phyloP scores from a whole-genome alignment of 2,113 vertebrate genomes.

The Crotophaga sulcirostris region DNA sequence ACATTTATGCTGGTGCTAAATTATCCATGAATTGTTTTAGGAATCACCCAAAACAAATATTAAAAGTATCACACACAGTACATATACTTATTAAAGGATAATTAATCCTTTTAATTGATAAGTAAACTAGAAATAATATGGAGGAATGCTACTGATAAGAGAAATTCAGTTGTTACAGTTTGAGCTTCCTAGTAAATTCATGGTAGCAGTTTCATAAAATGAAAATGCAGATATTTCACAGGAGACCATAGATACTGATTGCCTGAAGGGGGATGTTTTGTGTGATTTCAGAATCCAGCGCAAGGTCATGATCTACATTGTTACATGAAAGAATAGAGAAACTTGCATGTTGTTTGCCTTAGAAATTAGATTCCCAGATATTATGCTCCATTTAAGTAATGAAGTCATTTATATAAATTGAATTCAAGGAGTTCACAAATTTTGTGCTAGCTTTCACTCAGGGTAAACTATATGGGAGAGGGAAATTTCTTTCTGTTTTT shows the following conservation, averaged over 20 bases:
- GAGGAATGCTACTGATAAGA: background rate
- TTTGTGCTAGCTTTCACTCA: background rate
- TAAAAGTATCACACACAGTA: background rate
- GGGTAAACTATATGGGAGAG: background rate
- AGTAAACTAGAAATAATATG: background rate
- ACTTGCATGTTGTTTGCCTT: background rate
- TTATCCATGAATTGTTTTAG: background rate
- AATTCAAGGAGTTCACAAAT: background rate
- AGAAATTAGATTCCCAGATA: background rate
- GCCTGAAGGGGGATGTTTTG: background rate
- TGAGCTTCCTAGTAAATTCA: background rate
- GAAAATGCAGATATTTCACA: background rate
- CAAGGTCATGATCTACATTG: background rate
- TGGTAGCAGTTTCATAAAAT: background rate
- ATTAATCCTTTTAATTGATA: background rate
- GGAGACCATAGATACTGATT: background rate
- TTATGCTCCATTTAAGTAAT: background rate
- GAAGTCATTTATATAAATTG: background rate
- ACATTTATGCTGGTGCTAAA: background rate
- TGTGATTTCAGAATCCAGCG: background rate
- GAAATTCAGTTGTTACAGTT: background rate
- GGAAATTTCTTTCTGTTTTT: background rate
- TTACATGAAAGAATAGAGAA: background rate
- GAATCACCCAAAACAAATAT: background rate
- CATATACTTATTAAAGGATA: background rate